A percentile compares a stretch with the other conserved stretches of the same genome.
These are phyloP conservation scores for Hippocampus guttulatus DNA, from an alignment of 2,113 vertebrate genomes.

Conservation along the genomic window DNA sequence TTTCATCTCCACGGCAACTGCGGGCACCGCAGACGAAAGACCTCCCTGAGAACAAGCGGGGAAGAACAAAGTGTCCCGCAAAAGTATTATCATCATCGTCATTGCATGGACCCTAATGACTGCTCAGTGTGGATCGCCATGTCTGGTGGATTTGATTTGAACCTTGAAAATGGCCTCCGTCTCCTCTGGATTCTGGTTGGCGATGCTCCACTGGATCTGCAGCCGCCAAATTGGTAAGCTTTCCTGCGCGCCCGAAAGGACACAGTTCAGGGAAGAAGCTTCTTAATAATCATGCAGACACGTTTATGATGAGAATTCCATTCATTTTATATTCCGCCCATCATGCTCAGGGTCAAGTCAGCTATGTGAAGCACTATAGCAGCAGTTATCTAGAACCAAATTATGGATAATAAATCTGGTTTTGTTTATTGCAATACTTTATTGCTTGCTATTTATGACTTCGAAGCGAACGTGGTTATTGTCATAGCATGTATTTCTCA, in stretches of 20 bases:
- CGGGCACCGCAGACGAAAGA: slow-evolving; percentile 64
- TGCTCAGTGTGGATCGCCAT: not conserved
- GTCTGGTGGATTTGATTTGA: slow-evolving; percentile 9
- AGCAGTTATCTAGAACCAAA: not conserved
- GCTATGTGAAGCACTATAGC: too few relatives aligned
- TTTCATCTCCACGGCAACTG: slow-evolving; percentile 80
- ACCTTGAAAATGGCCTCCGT: slow-evolving; percentile 87
- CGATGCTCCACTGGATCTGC: slow-evolving; percentile 83
- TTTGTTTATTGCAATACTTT: not conserved
- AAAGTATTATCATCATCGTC: slow-evolving; percentile 6
- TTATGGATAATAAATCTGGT: not conserved
- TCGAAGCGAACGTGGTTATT: too few relatives aligned
- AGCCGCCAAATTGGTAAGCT: slow-evolving; percentile 82
- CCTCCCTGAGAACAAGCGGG: slow-evolving; percentile 74
- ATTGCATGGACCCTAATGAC: not conserved
- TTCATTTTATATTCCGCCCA: not conserved
- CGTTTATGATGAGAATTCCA: not conserved
- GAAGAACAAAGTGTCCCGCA: slow-evolving; percentile 30
- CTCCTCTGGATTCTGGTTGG: slow-evolving; percentile 66
- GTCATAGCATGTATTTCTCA: too few relatives aligned
- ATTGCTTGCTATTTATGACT: too few relatives aligned
- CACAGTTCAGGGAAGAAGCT: not conserved
- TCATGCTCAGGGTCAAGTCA: not conserved
- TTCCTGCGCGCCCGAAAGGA: slow-evolving; percentile 64
- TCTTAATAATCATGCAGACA: not conserved